phyloP scores from a whole-genome alignment of 2,113 vertebrate genomes.

The Tragelaphus buxtoni region DNA sequence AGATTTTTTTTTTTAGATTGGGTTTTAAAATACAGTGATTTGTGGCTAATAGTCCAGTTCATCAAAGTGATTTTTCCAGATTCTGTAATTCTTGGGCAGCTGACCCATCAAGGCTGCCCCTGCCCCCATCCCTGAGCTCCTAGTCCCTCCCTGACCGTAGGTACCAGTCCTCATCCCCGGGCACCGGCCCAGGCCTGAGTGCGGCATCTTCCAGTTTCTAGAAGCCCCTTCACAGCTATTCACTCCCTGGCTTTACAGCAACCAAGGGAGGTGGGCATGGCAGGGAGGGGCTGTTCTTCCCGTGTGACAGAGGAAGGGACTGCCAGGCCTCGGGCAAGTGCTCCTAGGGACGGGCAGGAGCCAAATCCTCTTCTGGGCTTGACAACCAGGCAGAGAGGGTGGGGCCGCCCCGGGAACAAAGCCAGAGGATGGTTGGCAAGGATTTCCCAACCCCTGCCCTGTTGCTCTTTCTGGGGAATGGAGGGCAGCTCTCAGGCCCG shows the following conservation, averaged over 20 bases:
- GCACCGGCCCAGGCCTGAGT: neutral
- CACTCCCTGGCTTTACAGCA: neutral
- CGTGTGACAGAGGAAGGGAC: neutral
- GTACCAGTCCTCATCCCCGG: neutral
- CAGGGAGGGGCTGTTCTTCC: neutral
- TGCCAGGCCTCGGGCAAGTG: neutral
- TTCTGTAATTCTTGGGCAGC: neutral
- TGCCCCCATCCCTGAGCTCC: neutral
- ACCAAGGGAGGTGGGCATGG: no score
- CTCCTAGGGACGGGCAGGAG: neutral
- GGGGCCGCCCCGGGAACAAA: neutral
- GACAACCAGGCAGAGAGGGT: neutral
- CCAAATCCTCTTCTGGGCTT: neutral
- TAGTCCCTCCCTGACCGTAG: neutral
- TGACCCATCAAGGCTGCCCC: neutral
- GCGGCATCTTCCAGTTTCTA: neutral
- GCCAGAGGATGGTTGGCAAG: neutral
- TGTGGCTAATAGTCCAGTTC: neutral
- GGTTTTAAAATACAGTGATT: slow-evolving; percentile 5
- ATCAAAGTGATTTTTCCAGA: slow-evolving; percentile 35
- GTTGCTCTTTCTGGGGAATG: neutral
- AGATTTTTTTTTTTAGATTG: neutral
- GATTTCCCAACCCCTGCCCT: neutral
- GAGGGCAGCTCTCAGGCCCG: neutral
- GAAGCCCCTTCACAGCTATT: neutral